A percentile compares a stretch with the other conserved stretches of the same genome.
phyloP scores from a whole-genome alignment of 2,888 invertebrate species.

The Seira sanloemensis region DNA sequence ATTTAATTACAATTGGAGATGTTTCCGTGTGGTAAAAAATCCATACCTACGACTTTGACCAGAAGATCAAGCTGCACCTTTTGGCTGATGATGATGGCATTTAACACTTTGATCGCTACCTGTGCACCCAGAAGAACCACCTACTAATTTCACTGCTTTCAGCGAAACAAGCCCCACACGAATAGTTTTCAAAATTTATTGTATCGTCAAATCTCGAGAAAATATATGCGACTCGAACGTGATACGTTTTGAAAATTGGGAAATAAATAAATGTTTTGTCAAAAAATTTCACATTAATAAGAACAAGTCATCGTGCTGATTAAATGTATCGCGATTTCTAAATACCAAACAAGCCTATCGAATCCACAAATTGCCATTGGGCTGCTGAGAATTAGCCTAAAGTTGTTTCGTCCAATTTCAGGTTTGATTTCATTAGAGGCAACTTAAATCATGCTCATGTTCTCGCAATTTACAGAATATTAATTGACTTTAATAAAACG shows the following conservation, averaged over 20 bases:
- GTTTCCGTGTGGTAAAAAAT: background rate
- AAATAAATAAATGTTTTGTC: background rate
- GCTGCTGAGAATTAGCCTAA: slow-evolving; percentile 2
- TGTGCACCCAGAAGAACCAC: background rate
- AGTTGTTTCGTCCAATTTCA: background rate
- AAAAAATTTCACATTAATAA: slow-evolving; percentile 1
- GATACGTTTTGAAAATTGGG: background rate
- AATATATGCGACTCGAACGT: background rate
- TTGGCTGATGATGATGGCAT: background rate
- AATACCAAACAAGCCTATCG: background rate
- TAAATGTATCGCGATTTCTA: background rate
- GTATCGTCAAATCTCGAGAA: background rate
- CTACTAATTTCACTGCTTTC: slow-evolving; percentile 8
- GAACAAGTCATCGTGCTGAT: background rate
- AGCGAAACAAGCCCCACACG: background rate
- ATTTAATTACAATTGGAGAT: slow-evolving; percentile 7
- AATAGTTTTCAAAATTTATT: background rate
- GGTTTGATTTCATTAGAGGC: slow-evolving; percentile 1
- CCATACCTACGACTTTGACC: background rate
- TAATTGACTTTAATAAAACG: background rate
- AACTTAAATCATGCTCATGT: background rate
- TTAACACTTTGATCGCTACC: background rate
- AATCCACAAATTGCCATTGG: background rate
- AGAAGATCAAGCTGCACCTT: slow-evolving; percentile 4
- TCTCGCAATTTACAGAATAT: background rate